Conservation (phyloP, 1,140 invertebrate species). For the Zaprionus ornatus region DNA sequence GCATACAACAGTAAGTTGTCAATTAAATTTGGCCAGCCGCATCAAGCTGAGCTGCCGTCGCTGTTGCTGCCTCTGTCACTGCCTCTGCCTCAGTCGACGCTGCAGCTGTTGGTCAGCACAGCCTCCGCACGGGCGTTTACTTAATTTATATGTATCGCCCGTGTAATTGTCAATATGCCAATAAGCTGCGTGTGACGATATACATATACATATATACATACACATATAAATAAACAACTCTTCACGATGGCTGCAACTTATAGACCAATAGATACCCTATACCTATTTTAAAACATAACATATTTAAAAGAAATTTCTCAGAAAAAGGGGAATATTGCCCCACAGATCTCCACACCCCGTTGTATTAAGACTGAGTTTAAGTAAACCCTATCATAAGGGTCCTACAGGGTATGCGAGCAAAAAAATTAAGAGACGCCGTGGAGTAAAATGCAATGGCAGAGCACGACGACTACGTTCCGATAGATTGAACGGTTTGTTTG, state of each 20-base stretch:
- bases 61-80: constrained; percentile 16
- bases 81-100: constrained; percentile 17
- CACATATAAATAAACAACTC: constrained; percentile 21
- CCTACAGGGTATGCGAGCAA: constrained; percentile 14
- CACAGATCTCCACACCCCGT: no score
- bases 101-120: constrained; percentile 42
- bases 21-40: constrained; percentile 81
- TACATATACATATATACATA: constrained; percentile 48
- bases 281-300: neutral
- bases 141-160: constrained; percentile 81
- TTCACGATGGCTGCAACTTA: neutral
- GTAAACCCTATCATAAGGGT: neutral
- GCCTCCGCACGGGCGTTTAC: constrained; percentile 65
- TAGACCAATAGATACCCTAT: constrained; percentile 1
- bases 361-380: no score
- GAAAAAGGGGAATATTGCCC: no score
- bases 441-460: constrained; percentile 15
- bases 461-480: constrained; percentile 28
- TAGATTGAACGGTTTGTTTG: constrained; percentile 66
- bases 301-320: neutral
- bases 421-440: constrained; percentile 34
- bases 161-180: constrained; percentile 82
- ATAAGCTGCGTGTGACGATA: constrained; percentile 76
- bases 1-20: constrained; percentile 76
- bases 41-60: constrained; percentile 61